Percentiles rank a stretch among this genome's conserved stretches.
Conservation (phyloP, 2,797 vertebrate species). For the Antennarius maculatus region DNA sequence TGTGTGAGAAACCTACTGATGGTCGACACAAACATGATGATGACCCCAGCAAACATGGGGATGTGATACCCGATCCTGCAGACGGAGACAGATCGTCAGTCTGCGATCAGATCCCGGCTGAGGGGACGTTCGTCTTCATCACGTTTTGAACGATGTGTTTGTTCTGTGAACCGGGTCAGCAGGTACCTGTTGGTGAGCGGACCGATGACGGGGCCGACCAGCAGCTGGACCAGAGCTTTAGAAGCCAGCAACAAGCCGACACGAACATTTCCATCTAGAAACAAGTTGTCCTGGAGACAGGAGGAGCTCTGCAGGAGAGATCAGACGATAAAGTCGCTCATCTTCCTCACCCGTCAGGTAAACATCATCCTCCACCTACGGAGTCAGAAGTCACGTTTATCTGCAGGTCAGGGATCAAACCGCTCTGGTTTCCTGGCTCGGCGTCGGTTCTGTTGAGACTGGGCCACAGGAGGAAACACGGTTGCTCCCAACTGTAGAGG, state of each 20-base stretch:
- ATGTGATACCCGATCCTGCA: constrained; percentile 90
- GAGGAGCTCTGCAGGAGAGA: constrained; percentile 38
- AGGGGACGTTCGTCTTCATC: too few species aligned
- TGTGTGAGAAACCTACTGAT: constrained; percentile 83
- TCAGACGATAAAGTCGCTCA: neutral
- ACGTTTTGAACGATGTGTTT: too few species aligned
- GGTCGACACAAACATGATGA: constrained; percentile 92
- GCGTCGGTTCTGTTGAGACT: rapidly evolving
- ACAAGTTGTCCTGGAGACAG: constrained; percentile 78
- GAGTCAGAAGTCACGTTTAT: constrained; percentile 12
- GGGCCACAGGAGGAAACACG: neutral
- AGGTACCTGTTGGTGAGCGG: constrained; percentile 88
- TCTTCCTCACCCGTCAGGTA: neutral
- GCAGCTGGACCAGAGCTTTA: constrained; percentile 90
- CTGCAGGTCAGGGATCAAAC: constrained; percentile 5
- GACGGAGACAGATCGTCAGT: neutral
- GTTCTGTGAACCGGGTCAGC: neutral
- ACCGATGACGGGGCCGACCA: constrained; percentile 88
- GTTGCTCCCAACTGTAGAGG: too few species aligned
- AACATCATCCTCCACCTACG: constrained; percentile 25
- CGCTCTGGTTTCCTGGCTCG: neutral
- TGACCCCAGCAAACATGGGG: constrained; percentile 93
- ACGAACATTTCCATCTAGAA: constrained; percentile 82
- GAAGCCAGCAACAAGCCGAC: constrained; percentile 91
- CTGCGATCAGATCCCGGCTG: too few species aligned